Percentiles rank a stretch among this genome's conserved stretches.
phyloP scores from a whole-genome alignment of 1,140 invertebrate species.

The Conus betulinus region DNA sequence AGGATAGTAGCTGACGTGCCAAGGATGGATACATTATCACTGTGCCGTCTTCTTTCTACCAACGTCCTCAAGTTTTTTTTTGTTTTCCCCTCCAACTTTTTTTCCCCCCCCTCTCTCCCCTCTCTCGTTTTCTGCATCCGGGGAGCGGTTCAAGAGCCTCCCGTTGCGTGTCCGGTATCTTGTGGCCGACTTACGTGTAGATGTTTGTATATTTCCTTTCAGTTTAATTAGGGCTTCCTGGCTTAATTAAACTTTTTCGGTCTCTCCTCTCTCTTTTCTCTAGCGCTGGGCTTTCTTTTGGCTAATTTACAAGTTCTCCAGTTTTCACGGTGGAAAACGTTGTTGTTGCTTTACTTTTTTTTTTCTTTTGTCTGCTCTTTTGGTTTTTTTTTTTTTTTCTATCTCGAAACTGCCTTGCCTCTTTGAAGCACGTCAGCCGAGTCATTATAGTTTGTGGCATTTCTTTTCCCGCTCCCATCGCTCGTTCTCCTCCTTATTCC shows the following conservation, averaged over 20 bases:
- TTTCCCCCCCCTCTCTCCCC: background rate
- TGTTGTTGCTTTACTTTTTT: background rate
- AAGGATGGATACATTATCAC: slow-evolving; percentile 27
- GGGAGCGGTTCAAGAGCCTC: background rate
- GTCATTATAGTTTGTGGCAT: background rate
- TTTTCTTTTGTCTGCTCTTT: background rate
- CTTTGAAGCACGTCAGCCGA: background rate
- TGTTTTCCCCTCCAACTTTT: background rate
- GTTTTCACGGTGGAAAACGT: background rate
- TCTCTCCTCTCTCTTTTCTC: background rate
- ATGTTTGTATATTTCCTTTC: slow-evolving; percentile 19
- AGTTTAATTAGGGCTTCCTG: slow-evolving; percentile 11
- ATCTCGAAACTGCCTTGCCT: background rate
- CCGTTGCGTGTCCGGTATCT: slow-evolving; percentile 7
- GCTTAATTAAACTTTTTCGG: slow-evolving; percentile 5
- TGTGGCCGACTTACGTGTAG: background rate
- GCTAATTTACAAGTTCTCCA: background rate
- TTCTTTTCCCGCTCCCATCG: background rate
- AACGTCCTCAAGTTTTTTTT: background rate
- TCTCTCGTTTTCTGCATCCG: too few species aligned
- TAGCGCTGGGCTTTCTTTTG: background rate
- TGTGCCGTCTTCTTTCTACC: background rate
- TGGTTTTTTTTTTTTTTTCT: background rate
- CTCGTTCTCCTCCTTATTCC: background rate
- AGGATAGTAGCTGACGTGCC: background rate